A percentile compares a stretch with the other conserved stretches of the same genome.
Conservation (phyloP, 2,888 invertebrate species). For the Neuroscelio doddi region DNA sequence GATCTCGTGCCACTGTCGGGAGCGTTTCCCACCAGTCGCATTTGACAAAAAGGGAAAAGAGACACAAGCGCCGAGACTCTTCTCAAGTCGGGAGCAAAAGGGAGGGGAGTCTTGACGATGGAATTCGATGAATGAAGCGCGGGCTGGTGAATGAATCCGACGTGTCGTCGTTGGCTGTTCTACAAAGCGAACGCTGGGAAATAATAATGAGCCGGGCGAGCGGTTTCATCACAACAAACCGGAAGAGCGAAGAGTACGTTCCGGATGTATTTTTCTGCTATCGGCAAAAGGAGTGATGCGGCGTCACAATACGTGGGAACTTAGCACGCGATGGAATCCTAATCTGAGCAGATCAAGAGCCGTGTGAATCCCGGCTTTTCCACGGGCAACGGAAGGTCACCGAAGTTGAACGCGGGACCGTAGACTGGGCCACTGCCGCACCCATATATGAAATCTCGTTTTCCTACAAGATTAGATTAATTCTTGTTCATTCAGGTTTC, state of each 20-base stretch:
- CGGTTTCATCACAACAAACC: neutral
- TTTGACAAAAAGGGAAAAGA: neutral
- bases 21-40: neutral
- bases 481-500: too few species aligned
- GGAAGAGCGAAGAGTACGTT: neutral
- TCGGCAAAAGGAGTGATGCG: constrained; percentile 3
- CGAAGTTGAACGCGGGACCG: too few species aligned
- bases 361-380: constrained; percentile 2
- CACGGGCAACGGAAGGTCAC: neutral
- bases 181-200: neutral
- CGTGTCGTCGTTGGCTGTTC: constrained; percentile 14
- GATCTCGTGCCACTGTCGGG: neutral
- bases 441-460: neutral
- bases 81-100: neutral
- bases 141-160: constrained; percentile 35
- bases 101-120: constrained; percentile 2
- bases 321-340: too few species aligned
- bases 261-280: neutral
- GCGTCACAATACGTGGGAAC: neutral
- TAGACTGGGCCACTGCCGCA: too few species aligned
- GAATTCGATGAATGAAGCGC: constrained; percentile 37
- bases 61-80: neutral
- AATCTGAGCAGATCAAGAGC: too few species aligned
- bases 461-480: neutral
- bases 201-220: neutral